Base-by-base conservation (phyloP, 2,888 invertebrate species). In the Ephialtes manifestator region DNA sequence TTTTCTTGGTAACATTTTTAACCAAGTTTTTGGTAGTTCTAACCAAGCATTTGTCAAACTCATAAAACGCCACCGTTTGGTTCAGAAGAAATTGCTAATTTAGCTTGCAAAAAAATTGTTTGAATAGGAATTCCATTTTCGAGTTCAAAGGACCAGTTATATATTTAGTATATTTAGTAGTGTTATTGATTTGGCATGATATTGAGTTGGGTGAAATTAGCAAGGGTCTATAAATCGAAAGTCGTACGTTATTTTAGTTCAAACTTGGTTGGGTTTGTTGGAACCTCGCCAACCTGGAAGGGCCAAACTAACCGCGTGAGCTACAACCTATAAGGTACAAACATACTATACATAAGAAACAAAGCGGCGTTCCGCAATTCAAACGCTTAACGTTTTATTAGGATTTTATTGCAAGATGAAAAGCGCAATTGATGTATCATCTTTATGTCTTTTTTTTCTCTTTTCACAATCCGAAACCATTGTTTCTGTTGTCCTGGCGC, bases 381-480 rank as follows among this genome's bases (percentile, higher is more conserved):
- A 13, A 60, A 48, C 75, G 58, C 67, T 85, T 65, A 76, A 51
- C 35, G 55, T 83, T 87, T 86, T 87, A 86, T 85, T 81, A 81
- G 60, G 7, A 83, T 86, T 85, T 86, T 86, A 86, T 87, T 87
- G 75, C 87, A 10, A 24, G 43, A 58, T 31, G 20, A 80, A 65
- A 58, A 71, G 55, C 53, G n/a, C 31, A 48, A 48, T 10, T 31
- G 46, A 58, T 46, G 0, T n/a, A 20, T 67, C 39, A 53, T 63
- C 13, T 79, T 72, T 55, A 68, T 55, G 67, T 8, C 43, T 13
- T 18, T 67, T 43, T 71, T 24, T 18, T 65, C 4, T 53, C 63
- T 28, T 46, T 60, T n/a, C 10, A 5, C 24, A 13, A 10, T 53
- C 46, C 24, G 8, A 43, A 10, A 18, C 18, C 60, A 55, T 67